These are phyloP conservation scores for Falco concolor DNA, from an alignment of 2,797 vertebrate genomes.

Conservation along the genomic window DNA sequence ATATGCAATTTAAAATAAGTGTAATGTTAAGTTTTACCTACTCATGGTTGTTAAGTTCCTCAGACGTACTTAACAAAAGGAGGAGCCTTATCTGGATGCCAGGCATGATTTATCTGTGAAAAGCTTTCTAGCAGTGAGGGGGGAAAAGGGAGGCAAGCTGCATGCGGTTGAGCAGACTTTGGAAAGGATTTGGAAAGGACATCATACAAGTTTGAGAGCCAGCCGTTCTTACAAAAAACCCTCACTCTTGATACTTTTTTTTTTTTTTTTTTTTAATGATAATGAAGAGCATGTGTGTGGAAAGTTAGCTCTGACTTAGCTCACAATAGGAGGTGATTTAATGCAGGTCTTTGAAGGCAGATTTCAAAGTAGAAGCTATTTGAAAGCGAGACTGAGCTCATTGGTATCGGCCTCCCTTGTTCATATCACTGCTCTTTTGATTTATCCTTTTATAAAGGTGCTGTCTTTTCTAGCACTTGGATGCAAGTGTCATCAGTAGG, in stretches of 20 bases:
- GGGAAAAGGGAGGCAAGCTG: background rate
- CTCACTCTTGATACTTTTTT: background rate
- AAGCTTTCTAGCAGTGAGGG: background rate
- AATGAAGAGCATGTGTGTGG: rapidly evolving
- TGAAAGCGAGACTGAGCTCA: background rate
- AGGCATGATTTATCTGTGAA: background rate
- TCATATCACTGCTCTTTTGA: background rate
- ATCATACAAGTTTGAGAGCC: background rate
- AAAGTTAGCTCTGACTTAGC: background rate
- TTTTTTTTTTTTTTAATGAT: background rate
- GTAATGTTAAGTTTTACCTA: background rate
- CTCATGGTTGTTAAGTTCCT: background rate
- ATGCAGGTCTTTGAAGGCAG: background rate
- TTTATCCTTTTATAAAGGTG: background rate
- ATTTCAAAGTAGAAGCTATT: background rate
- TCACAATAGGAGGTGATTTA: background rate
- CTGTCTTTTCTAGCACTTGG: background rate
- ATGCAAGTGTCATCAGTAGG: background rate
- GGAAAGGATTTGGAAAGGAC: background rate
- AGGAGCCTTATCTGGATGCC: background rate
- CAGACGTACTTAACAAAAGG: background rate
- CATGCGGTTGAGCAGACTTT: background rate
- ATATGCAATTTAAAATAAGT: background rate
- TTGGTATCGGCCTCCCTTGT: background rate
- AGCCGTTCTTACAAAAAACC: rapidly evolving